phyloP scores from a whole-genome alignment of 2,797 vertebrate species.

The Tachyglossus aculeatus region DNA sequence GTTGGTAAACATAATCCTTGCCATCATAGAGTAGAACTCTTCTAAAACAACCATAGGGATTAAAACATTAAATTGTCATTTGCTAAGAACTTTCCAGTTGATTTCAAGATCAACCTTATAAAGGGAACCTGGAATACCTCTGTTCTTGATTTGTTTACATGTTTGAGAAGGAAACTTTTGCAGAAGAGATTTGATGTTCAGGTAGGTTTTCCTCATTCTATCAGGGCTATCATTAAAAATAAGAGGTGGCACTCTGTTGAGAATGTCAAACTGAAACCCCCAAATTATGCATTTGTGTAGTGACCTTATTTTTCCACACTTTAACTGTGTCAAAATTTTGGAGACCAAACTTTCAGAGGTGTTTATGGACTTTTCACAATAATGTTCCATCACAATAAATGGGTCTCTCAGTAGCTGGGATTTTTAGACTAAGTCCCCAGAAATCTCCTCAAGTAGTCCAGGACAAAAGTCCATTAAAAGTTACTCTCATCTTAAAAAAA shows the following conservation, averaged over 20 bases:
- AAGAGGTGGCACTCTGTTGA: too few relatives aligned
- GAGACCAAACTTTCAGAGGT: too few relatives aligned
- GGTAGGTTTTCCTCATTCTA: too few relatives aligned
- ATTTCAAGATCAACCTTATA: slow-evolving; percentile 1
- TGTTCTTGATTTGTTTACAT: slow-evolving; percentile 44
- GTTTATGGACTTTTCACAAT: too few relatives aligned
- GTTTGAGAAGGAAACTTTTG: slow-evolving; percentile 11
- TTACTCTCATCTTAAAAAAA: not conserved
- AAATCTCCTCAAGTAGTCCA: not conserved
- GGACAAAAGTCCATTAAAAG: not conserved
- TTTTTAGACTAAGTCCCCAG: not conserved
- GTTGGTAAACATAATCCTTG: too few relatives aligned
- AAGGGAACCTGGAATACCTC: slow-evolving; percentile 27
- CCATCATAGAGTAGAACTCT: too few relatives aligned
- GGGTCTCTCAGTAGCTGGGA: not conserved
- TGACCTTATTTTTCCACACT: too few relatives aligned
- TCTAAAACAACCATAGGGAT: too few relatives aligned
- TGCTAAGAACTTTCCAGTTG: slow-evolving; percentile 34
- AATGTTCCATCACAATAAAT: not conserved
- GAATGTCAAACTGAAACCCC: too few relatives aligned
- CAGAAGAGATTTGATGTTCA: not conserved
- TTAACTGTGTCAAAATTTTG: too few relatives aligned
- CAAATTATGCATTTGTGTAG: too few relatives aligned
- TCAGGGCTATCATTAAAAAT: too few relatives aligned
- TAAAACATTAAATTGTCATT: slow-evolving; percentile 41